A percentile compares a stretch with the other conserved stretches of the same genome.
Conservation (phyloP, 2,113 vertebrate genomes). For the Psammodynastes pulverulentus region DNA sequence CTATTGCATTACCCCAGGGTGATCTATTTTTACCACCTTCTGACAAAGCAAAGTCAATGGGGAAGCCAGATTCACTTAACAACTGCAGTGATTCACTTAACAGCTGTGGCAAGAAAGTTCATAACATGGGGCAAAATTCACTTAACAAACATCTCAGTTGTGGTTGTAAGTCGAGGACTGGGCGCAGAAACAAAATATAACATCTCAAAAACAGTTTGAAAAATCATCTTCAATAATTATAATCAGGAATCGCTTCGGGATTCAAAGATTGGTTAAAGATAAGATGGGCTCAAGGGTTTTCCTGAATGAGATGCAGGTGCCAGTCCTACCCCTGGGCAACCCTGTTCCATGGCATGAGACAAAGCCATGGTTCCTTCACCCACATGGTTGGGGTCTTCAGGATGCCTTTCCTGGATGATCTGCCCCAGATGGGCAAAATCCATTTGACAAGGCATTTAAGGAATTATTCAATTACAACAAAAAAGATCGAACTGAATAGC, state of each 20-base stretch:
- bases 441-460: background rate
- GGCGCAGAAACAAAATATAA: background rate
- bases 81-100: no score
- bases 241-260: background rate
- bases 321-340: background rate
- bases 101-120: no score
- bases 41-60: no score
- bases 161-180: no score
- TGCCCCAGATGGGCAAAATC: background rate
- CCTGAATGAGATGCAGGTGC: background rate
- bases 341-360: background rate
- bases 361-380: background rate
- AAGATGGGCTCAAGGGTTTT: background rate
- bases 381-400: background rate
- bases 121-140: no score
- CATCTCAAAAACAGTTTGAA: background rate
- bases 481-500: background rate
- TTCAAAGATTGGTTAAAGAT: background rate
- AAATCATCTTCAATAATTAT: background rate
- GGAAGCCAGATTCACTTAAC: no score
- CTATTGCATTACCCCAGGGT: no score
- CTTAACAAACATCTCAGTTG: no score
- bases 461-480: background rate
- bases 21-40: no score
- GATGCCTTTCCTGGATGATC: background rate